Evolutionary conservation across 2,888 invertebrate genomes (phyloP).

Genomic region (Epinotia bilunana): DNA sequence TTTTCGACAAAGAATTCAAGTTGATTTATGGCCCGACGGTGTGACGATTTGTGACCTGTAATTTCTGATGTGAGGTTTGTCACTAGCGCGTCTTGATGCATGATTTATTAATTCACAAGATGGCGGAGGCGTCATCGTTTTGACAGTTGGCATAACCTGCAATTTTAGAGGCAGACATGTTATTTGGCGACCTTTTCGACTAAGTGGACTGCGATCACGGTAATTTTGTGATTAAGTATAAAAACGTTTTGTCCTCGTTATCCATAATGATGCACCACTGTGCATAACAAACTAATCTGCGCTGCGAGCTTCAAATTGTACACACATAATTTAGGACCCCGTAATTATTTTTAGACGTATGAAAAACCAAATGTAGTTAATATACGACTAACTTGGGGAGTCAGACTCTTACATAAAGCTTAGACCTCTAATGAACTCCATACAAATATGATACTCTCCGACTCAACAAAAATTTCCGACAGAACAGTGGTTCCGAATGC

Average conservation of each 20-base stretch:
- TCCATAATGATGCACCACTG: slow-evolving; percentile 22
- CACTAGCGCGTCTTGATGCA: slow-evolving; percentile 69
- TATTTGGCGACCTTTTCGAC: slow-evolving; percentile 49
- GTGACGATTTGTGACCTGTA: slow-evolving; percentile 84
- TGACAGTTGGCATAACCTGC: slow-evolving; percentile 73
- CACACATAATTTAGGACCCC: neutral
- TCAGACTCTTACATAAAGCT: neutral
- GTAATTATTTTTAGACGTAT: neutral
- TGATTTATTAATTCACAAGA: slow-evolving; percentile 80
- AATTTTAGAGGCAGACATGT: slow-evolving; percentile 60
- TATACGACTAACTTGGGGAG: neutral
- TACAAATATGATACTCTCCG: no score
- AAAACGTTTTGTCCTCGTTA: slow-evolving; percentile 29
- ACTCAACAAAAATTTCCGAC: no score
- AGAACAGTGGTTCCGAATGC: neutral
- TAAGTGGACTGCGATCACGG: slow-evolving; percentile 31
- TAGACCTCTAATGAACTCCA: no score
- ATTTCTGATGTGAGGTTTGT: slow-evolving; percentile 82
- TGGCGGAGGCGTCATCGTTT: slow-evolving; percentile 69
- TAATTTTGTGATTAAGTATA: slow-evolving; percentile 36
- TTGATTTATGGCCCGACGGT: slow-evolving; percentile 79
- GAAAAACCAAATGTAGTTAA: neutral
- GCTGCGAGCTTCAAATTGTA: neutral
- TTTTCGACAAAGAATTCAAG: slow-evolving; percentile 77
- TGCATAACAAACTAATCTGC: slow-evolving; percentile 28